These are phyloP conservation scores for Zygogramma bicolorata DNA, from an alignment of 2,888 invertebrate species.

Conservation along the genomic window DNA sequence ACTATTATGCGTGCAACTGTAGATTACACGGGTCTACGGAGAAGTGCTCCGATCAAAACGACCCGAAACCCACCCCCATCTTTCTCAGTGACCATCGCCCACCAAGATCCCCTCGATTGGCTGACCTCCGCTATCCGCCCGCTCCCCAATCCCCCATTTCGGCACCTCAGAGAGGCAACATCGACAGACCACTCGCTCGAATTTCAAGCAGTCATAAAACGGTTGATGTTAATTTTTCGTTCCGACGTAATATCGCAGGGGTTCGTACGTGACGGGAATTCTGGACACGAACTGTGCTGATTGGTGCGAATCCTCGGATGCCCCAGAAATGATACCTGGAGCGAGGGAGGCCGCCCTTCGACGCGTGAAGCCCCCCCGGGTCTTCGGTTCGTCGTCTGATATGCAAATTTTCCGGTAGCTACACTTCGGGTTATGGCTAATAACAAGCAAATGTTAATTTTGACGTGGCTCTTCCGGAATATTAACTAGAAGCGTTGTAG, in stretches of 20 bases:
- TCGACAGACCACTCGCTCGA: slow-evolving; percentile 53
- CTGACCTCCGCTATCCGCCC: slow-evolving; percentile 34
- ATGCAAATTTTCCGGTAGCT: slow-evolving; percentile 58
- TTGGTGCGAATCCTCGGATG: slow-evolving; percentile 54
- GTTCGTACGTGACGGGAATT: slow-evolving; percentile 56
- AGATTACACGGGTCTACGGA: too few relatives aligned
- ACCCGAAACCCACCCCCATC: neutral
- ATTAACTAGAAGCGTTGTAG: slow-evolving; percentile 30
- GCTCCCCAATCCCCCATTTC: slow-evolving; percentile 34
- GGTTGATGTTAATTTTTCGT: slow-evolving; percentile 67
- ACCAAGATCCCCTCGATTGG: slow-evolving; percentile 20
- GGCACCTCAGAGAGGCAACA: slow-evolving; percentile 44
- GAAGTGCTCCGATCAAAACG: too few relatives aligned
- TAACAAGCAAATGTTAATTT: slow-evolving; percentile 57
- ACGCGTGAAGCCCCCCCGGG: slow-evolving; percentile 36
- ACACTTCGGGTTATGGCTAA: slow-evolving; percentile 58
- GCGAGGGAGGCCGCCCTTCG: slow-evolving; percentile 37
- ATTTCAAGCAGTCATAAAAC: slow-evolving; percentile 67
- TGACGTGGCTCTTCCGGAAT: slow-evolving; percentile 42
- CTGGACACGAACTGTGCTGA: slow-evolving; percentile 46
- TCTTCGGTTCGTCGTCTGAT: slow-evolving; percentile 56
- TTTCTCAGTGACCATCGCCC: neutral
- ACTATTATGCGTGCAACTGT: too few relatives aligned
- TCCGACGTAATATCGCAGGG: slow-evolving; percentile 65
- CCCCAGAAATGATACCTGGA: slow-evolving; percentile 50